phyloP scores from a whole-genome alignment of 2,113 vertebrate species.

The Cyrtonyx montezumae region DNA sequence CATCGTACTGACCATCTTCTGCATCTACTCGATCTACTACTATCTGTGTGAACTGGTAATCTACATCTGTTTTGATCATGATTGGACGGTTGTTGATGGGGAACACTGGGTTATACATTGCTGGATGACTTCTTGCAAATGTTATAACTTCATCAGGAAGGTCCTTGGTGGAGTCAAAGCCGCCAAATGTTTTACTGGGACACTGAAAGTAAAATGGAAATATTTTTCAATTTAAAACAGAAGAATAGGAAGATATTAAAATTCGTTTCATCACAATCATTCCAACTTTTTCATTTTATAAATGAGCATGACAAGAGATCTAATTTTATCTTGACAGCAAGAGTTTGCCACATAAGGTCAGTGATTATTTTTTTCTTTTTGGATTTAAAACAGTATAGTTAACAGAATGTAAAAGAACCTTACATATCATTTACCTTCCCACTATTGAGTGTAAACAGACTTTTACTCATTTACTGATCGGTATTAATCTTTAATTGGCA shows the following conservation, averaged over 20 bases:
- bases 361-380: background rate
- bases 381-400: background rate
- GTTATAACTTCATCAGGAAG: slow-evolving; percentile 97
- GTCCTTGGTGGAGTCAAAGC: slow-evolving; percentile 97
- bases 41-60: slow-evolving; percentile 97
- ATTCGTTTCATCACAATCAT: background rate
- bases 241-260: background rate
- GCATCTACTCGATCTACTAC: slow-evolving; percentile 97
- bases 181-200: slow-evolving; percentile 97
- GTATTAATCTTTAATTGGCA: background rate
- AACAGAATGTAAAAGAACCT: background rate
- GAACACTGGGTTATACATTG: slow-evolving; percentile 95
- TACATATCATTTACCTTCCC: background rate
- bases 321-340: background rate
- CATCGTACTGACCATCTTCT: slow-evolving; percentile 96
- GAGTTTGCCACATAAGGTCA: background rate
- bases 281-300: background rate
- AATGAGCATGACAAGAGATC: background rate
- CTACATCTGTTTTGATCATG: slow-evolving; percentile 95
- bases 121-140: slow-evolving; percentile 95
- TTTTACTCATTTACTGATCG: background rate
- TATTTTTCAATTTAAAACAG: background rate
- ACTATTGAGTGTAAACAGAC: background rate
- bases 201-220: slow-evolving; percentile 79
- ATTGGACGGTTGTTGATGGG: slow-evolving; percentile 94